A percentile compares a stretch with the other conserved stretches of the same genome.
Conservation (phyloP, 2,797 vertebrate genomes). For the Rhincodon typus region DNA sequence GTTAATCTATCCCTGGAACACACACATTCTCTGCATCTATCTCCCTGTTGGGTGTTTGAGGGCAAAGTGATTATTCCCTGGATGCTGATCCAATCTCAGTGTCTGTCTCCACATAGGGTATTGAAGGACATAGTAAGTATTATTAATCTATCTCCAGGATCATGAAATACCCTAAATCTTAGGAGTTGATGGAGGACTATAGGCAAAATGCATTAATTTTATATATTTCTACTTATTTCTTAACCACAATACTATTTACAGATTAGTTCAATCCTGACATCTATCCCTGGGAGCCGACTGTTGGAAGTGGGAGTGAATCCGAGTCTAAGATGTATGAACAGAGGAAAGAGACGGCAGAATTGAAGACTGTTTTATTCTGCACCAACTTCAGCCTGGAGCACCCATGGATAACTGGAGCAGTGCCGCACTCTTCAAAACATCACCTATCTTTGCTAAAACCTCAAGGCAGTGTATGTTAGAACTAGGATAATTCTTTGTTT, state of each 20-base stretch:
- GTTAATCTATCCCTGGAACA: not conserved
- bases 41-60: not conserved
- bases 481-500: not conserved
- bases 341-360: not conserved
- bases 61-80: not conserved
- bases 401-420: not conserved
- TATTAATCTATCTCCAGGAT: not conserved
- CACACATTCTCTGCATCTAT: too few relatives aligned
- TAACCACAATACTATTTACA: not conserved
- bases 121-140: not conserved
- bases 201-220: not conserved
- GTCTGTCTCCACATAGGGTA: not conserved
- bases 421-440: not conserved
- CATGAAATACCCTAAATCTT: not conserved
- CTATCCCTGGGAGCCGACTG: not conserved
- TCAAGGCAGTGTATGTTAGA: not conserved
- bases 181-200: not conserved
- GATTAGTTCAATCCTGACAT: not conserved
- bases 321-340: not conserved
- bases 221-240: not conserved
- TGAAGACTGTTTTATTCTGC: not conserved
- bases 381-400: not conserved
- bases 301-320: not conserved
- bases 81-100: not conserved
- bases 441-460: not conserved